Base-by-base conservation (phyloP, 2,888 invertebrate genomes). In the Brachyptera putata region DNA sequence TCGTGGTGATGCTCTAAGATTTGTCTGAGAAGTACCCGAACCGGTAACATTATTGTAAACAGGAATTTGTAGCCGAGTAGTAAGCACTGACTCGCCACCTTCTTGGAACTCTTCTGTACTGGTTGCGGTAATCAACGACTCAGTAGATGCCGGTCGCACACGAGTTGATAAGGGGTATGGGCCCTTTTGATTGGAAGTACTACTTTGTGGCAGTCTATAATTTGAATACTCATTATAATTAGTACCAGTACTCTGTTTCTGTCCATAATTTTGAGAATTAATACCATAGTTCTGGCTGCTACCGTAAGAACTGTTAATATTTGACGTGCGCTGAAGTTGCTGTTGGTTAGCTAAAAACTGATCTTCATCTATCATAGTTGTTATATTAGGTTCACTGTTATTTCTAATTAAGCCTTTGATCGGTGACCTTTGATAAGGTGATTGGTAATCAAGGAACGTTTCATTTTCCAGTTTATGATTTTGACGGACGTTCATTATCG, bases 21-120 rank as follows among this genome's bases (percentile, higher is more conserved):
- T 43, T 49, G 37, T 58, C 2, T 11, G 11, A 11, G 18, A 18
- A 5, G 50, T 59, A 36, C 56, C 63, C 55, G 30, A n/a, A 30
- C 56, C 14, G 41, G 43, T 55, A 13, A 56, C 41, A 34, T 56
- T 63, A 37, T 57, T 67, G 59, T 58, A 61, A 39, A 73, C 69
- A 2, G 75, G 76, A 46, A 77, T 76, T 60, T 75, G 74, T 58
- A 77, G 73, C 68, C 75, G 73, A 41, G 76, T 74, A 2, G 75
- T 75, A 11, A 77, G 69, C 13, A 77, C 72, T 2, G 73, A 71
- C 67, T 76, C 75, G 13, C 75, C 76, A 56, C 71, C 68, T 16
- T 73, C 73, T 22, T 64, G 64, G 25, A 63, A 41, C 30, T 63
- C 64, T 41, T 64, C 63, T 41, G 60, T 60, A 39, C 61, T 61